A percentile compares a stretch with the other conserved stretches of the same genome.
These are phyloP conservation scores for Drosophila maculinotata DNA, from an alignment of 2,888 invertebrate species.

Conservation along the genomic window DNA sequence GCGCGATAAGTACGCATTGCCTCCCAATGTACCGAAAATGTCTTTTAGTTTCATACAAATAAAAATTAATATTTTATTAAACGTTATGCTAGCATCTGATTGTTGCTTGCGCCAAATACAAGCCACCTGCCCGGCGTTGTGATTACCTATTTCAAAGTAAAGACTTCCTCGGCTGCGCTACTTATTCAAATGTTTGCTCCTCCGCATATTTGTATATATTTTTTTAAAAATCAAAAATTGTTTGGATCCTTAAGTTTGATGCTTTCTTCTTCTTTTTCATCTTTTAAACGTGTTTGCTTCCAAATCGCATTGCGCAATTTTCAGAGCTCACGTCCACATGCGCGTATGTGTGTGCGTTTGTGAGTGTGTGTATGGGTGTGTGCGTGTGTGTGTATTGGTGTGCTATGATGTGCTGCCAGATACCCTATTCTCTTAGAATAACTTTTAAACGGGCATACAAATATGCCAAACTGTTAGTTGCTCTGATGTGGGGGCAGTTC, in stretches of 20 bases:
- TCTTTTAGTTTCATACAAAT: conserved; percentile 80
- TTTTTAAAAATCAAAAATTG: background rate
- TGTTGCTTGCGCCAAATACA: too few relatives aligned
- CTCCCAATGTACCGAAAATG: conserved; percentile 64
- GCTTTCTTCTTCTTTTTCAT: background rate
- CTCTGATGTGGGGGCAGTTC: too few relatives aligned
- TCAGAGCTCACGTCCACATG: conserved; percentile 47
- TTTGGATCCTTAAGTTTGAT: background rate
- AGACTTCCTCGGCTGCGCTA: too few relatives aligned
- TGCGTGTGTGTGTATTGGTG: background rate
- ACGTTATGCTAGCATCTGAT: conserved; percentile 15
- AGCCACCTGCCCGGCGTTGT: background rate
- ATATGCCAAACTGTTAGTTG: too few relatives aligned
- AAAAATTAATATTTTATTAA: conserved; percentile 52
- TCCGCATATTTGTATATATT: too few relatives aligned
- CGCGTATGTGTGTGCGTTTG: conserved; percentile 8
- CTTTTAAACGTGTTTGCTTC: conserved; percentile 3
- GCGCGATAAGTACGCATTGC: conserved; percentile 68
- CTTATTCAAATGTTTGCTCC: too few relatives aligned
- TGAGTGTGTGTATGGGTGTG: background rate
- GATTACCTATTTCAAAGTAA: background rate
- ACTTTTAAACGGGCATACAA: background rate
- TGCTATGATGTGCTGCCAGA: background rate
- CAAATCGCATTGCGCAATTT: conserved; percentile 47
- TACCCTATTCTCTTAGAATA: background rate